Evolutionary conservation across 1,140 invertebrate species (phyloP), one percentile per base, ranked within the genome.

Genomic region (Neotoxoptera formosana): DNA sequence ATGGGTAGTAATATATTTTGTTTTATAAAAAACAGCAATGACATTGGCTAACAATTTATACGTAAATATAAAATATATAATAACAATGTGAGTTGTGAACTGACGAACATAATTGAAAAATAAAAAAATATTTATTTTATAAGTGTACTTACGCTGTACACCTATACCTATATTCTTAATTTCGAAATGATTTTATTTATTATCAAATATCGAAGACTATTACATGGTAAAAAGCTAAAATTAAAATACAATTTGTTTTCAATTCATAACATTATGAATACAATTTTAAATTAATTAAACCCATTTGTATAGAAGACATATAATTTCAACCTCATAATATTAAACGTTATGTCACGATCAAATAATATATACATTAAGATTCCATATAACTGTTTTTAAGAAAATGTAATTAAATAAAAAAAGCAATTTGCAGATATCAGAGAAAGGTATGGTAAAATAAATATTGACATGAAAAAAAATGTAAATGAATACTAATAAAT

Each of bases 321-420:
- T 89, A 89, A 89, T 53, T 53, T 89, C 87, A 36, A 53, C 87
- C 17, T 34, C 8, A 21, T 88, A 88, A 88, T 76, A 76, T n/a
- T 76, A 76, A 89, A 89, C 48, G 51, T 89, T 53, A 88, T 36
- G 30, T 21, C 36, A 48, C 34, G 36, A 34, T 88, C 17, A 88
- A 87, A 88, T 41, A 48, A 9, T 21, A 23, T 34, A 41, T 88
- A 88, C 86, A 34, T 89, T 89, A 53, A 53, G 87, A 89, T 53
- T 25, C 47, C 87, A 89, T 89, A 89, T 25, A 89, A 89, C 47
- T 89, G 87, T 89, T 53, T 23, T 87, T 30, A 47, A 89, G 51
- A 36, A 53, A 89, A 53, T 34, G 21, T 53, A 89, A 53, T 89
- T 21, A 53, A 53, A 89, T 11, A 89, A 51, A 34, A n/a, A n/a